These are phyloP conservation scores for Brachionus manjavacas DNA, from an alignment of 1,140 invertebrate species.

Conservation along the genomic window DNA sequence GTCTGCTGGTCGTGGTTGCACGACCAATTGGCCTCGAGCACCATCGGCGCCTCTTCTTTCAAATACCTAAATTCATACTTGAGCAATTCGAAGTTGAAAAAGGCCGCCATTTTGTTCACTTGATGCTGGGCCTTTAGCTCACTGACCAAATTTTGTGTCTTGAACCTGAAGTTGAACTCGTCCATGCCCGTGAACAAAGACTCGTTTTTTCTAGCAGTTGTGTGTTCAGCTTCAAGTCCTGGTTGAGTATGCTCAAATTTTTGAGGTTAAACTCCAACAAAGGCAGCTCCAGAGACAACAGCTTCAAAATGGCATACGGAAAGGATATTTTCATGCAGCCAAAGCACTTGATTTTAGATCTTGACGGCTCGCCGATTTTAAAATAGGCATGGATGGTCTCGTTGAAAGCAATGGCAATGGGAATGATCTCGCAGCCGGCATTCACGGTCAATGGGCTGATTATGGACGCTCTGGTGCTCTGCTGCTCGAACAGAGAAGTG, in stretches of 20 bases:
- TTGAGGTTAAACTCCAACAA: not conserved
- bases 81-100: constrained; percentile 35
- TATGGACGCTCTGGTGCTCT: constrained; percentile 25
- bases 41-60: not conserved
- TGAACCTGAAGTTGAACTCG: constrained; percentile 33
- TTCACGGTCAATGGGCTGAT: constrained; percentile 19
- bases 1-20: not conserved
- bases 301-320: constrained; percentile 20
- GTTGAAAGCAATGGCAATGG: constrained; percentile 30
- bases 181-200: not conserved
- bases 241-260: constrained; percentile 15
- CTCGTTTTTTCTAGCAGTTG: not conserved
- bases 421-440: not conserved
- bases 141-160: not conserved
- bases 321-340: constrained; percentile 32
- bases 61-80: constrained; percentile 25
- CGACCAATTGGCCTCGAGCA: constrained; percentile 4
- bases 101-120: constrained; percentile 12
- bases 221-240: constrained; percentile 4
- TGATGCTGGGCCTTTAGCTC: constrained; percentile 6
- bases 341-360: constrained; percentile 32
- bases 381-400: constrained; percentile 42
- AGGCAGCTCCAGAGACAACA: not conserved
- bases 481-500: constrained; percentile 21
- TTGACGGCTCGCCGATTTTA: not conserved